phyloP scores from a whole-genome alignment of 2,888 invertebrate species.

The Quadroppia sp. region DNA sequence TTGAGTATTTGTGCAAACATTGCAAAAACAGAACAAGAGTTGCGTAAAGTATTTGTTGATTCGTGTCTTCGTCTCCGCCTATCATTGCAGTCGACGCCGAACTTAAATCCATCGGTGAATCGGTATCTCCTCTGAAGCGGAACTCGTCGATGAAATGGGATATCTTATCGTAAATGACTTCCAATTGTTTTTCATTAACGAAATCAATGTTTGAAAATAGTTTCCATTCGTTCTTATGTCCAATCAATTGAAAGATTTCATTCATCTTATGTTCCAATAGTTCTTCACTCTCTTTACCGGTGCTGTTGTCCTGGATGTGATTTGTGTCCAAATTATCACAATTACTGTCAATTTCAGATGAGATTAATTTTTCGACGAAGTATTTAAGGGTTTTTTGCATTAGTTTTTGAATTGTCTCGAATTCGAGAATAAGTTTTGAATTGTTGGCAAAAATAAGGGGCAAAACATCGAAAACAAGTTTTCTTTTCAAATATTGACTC shows the following conservation, averaged over 20 bases:
- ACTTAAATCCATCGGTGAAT: slow-evolving; percentile 13
- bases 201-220: not conserved
- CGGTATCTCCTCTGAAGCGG: slow-evolving; percentile 11
- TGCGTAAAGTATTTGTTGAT: slow-evolving; percentile 24
- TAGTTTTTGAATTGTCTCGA: slow-evolving; percentile 4
- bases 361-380: not conserved
- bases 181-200: slow-evolving; percentile 13
- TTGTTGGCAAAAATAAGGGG: slow-evolving; percentile 38
- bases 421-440: slow-evolving; percentile 12
- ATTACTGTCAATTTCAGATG: not conserved
- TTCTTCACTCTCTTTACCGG: not conserved
- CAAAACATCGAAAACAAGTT: slow-evolving; percentile 40
- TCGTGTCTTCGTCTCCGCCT: not conserved
- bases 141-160: slow-evolving; percentile 12
- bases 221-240: slow-evolving; percentile 28
- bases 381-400: slow-evolving; percentile 6
- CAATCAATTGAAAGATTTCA: slow-evolving; percentile 29
- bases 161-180: slow-evolving; percentile 11
- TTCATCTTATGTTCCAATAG: not conserved
- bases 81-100: slow-evolving; percentile 5
- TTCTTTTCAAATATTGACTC: slow-evolving; percentile 28
- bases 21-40: slow-evolving; percentile 12
- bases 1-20: slow-evolving; percentile 6
- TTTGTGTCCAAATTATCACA: not conserved
- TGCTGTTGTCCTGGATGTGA: too few species aligned